Base-by-base conservation (phyloP, 2,888 invertebrate genomes). In the Psylliodes chrysocephalus region DNA sequence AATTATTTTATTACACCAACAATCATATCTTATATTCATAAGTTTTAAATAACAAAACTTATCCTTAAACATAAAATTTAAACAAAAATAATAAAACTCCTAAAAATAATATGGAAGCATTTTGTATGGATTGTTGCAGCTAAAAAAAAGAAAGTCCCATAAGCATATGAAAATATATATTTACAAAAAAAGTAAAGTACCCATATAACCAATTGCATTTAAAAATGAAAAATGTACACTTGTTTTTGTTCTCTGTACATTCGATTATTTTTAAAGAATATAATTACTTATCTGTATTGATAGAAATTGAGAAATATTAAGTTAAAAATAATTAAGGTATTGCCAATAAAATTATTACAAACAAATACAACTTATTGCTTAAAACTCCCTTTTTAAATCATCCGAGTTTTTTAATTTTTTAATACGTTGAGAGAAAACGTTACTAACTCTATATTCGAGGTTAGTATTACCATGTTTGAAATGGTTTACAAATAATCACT, bases 11-110 rank as follows among this genome's bases (percentile, higher is more conserved):
- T 83, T 83, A 83, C 82, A 83, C 82, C 82, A 83, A 83, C 82
- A 83, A 82, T 82, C 81, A 82, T 82, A 82, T 82, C 79, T 82
- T 81, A 81, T 81, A 81, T 81, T 80, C 79, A 80, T 82, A 81
- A 81, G 80, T 82, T 80, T 76, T 78, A 79, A 80, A 81, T 81
- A 82, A 82, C 81, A 82, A 81, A 82, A 82, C 80, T 80, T 78
- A 79, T 81, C 77, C 74, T 78, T 80, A 79, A 78, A 78, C 75
- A 80, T 79, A 81, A 80, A 78, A 80, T 78, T 79, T 79, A 79
- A 79, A 79, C 78, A 78, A 78, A 79, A 79, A 79, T 71, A 74
- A 73, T 71, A 71, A 66, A 67, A 55, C 44, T 63, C 64, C 64
- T 62, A 63, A 67, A 69, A 69, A 63, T 67, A 77, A 78, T 71